phyloP scores from a whole-genome alignment of 2,113 vertebrate genomes.

The Carassius auratus region DNA sequence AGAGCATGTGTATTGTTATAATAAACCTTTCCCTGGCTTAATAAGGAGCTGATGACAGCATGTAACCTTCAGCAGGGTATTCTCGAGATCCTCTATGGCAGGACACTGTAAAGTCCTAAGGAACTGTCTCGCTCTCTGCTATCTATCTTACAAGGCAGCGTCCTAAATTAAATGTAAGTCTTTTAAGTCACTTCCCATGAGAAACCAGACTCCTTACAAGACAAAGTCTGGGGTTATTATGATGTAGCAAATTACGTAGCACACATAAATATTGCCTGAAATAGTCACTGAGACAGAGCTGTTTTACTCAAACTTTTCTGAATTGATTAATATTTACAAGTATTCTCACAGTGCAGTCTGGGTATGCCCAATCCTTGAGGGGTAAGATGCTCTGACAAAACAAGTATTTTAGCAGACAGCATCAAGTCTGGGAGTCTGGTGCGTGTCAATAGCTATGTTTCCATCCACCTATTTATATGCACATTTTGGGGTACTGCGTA shows the following conservation, averaged over 20 bases:
- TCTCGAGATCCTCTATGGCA: neutral
- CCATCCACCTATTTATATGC: no score
- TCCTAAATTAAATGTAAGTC: neutral
- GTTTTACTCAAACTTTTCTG: neutral
- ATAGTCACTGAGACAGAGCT: neutral
- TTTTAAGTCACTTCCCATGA: neutral
- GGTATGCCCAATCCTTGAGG: no score
- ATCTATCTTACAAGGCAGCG: neutral
- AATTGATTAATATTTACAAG: neutral
- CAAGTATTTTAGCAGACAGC: neutral
- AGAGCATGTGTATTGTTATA: slow-evolving; percentile 7
- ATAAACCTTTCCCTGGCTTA: neutral
- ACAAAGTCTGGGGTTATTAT: no score
- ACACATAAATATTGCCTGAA: neutral
- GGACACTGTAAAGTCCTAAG: neutral
- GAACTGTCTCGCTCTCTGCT: neutral
- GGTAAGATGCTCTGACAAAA: neutral
- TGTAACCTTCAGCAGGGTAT: neutral
- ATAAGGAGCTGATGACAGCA: slow-evolving; percentile 2
- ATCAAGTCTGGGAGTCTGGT: neutral
- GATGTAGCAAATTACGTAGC: neutral
- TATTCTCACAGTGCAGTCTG: no score
- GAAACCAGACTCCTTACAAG: neutral
- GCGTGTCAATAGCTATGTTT: neutral
- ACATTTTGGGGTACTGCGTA: no score